Evolutionary conservation across 2,113 vertebrate genomes (phyloP).

Genomic region (Excalfactoria chinensis): DNA sequence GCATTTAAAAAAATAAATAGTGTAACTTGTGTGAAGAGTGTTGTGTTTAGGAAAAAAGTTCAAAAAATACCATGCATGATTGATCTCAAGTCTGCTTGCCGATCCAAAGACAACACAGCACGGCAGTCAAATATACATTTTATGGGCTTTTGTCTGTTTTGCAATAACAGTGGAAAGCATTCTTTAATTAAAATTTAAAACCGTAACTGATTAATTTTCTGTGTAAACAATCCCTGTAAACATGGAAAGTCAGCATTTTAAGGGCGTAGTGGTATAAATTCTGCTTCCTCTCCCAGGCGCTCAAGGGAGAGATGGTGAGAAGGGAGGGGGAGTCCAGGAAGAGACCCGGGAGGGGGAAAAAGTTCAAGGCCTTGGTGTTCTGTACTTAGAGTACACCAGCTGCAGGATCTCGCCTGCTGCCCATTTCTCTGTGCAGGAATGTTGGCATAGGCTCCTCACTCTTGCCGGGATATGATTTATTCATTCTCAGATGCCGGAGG

Average conservation of each 20-base stretch:
- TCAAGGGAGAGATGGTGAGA: constrained; percentile 45
- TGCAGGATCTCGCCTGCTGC: constrained; percentile 30
- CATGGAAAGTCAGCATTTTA: constrained; percentile 82
- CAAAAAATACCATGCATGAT: constrained; percentile 79
- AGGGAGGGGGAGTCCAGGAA: constrained; percentile 50
- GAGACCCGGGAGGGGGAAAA: constrained; percentile 29
- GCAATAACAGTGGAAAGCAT: constrained; percentile 83
- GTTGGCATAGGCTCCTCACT: not conserved
- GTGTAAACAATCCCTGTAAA: constrained; percentile 82
- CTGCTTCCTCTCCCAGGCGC: constrained; percentile 40
- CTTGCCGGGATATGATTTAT: constrained; percentile 6
- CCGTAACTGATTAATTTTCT: constrained; percentile 87
- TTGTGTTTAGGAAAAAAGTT: constrained; percentile 75
- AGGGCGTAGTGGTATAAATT: constrained; percentile 73
- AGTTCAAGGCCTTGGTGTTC: constrained; percentile 56
- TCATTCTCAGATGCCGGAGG: not conserved
- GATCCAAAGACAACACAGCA: constrained; percentile 81
- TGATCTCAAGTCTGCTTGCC: constrained; percentile 73
- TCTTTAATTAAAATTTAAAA: constrained; percentile 89
- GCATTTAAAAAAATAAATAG: constrained; percentile 49
- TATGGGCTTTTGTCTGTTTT: constrained; percentile 85
- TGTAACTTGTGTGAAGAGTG: constrained; percentile 75
- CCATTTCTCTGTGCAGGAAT: constrained; percentile 25
- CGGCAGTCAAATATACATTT: constrained; percentile 82
- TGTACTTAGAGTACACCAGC: constrained; percentile 13